Evolutionary conservation across 2,888 invertebrate species (phyloP).

Genomic region (Epinotia nisella): DNA sequence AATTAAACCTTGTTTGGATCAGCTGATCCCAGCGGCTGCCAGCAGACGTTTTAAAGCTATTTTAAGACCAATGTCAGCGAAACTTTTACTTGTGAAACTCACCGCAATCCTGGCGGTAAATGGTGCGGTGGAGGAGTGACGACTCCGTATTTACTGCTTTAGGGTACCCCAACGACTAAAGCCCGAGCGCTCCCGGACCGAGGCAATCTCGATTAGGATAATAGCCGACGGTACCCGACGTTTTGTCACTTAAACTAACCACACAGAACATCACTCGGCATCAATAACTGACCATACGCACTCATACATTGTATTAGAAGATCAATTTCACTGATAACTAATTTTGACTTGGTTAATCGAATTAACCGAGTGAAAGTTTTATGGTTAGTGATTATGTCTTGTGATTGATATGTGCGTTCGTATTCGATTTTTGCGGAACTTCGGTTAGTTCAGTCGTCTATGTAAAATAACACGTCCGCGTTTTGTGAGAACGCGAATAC

Average conservation of each 20-base stretch:
- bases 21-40: conserved; percentile 80
- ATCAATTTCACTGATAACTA: conserved; percentile 66
- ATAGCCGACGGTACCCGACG: conserved; percentile 76
- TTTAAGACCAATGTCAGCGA: conserved; percentile 83
- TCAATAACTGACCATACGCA: conserved; percentile 70
- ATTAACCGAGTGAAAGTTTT: conserved; percentile 76
- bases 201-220: conserved; percentile 82
- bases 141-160: conserved; percentile 84
- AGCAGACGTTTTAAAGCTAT: conserved; percentile 82
- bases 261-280: conserved; percentile 75
- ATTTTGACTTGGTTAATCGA: conserved; percentile 72
- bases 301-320: conserved; percentile 68
- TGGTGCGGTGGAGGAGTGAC: conserved; percentile 80
- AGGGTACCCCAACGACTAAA: conserved; percentile 81
- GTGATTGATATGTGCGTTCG: conserved; percentile 54
- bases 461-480: conserved; percentile 67
- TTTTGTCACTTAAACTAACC: conserved; percentile 80
- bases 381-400: conserved; percentile 29
- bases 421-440: conserved; percentile 55
- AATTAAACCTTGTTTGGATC: conserved; percentile 77
- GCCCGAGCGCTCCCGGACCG: conserved; percentile 78
- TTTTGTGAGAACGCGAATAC: conserved; percentile 67
- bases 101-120: conserved; percentile 83
- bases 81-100: conserved; percentile 58
- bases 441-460: conserved; percentile 53